Evolutionary conservation across 2,888 invertebrate species (phyloP), one percentile per base, ranked within the genome.

Genomic region (Andrena haemorrhoa): DNA sequence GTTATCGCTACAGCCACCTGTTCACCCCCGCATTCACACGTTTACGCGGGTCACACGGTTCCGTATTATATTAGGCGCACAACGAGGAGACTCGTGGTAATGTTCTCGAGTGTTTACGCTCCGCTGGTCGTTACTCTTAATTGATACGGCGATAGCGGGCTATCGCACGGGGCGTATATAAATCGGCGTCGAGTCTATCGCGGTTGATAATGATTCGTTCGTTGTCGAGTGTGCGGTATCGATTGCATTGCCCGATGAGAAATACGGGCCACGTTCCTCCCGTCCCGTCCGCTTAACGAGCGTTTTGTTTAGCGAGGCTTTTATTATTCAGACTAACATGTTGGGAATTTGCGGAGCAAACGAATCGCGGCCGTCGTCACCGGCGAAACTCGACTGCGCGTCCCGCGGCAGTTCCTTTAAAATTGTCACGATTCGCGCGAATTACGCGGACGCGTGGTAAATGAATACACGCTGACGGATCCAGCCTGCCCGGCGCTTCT

Each of bases 11-110:
- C 26, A 2, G 10, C 2, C 41, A 23, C 2, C 6, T 8, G 12
- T 3, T 12, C 8, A 69, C 12, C 20, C 20, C 5, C 5, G 12
- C 64, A 35, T 73, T 65, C 49, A 68, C 71, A 71, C 41, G 26
- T 3, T 61, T n/a, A 20, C 29, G 16, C 8, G 20, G 3, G 5
- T 20, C 20, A 8, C 51, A 2, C 51, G 2, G 51, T 51, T 20
- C 20, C 20, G n/a, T 58, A 41, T 56, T 29, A 26, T 26, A 20
- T 10, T 69, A 33, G 12, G 23, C 53, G 8, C 53, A 29, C 0
- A 16, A 33, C 3, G 7, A 68, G 10, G 51, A 12, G 51, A 6
- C 10, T n/a, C 16, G 56, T 1, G 26, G 26, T 35, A 26, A 33
- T 41, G 23, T 66, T 23, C n/a, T 10, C 47, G 12, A 35, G 7